phyloP scores from a whole-genome alignment of 2,888 invertebrate genomes.

The Tribolium freemani region DNA sequence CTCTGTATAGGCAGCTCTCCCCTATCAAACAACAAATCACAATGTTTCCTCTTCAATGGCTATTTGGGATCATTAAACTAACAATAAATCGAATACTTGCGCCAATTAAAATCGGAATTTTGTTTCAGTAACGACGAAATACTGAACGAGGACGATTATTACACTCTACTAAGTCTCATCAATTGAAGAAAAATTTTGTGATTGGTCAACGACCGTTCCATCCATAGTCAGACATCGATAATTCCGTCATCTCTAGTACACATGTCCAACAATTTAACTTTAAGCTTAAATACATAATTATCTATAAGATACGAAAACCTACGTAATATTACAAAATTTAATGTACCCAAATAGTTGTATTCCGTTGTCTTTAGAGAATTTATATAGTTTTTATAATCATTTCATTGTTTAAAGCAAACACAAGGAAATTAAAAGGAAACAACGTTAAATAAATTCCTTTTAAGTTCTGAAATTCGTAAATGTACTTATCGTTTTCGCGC shows the following conservation, averaged over 20 bases:
- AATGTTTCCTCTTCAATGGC: neutral
- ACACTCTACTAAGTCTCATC: constrained; percentile 58
- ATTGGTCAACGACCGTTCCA: constrained; percentile 49
- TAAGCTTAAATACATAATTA: constrained; percentile 1
- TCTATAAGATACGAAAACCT: constrained; percentile 13
- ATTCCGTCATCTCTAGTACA: constrained; percentile 35
- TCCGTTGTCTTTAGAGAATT: constrained; percentile 12
- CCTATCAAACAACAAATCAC: neutral
- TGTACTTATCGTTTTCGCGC: constrained; percentile 8
- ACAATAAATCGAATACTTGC: neutral
- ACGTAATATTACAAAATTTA: constrained; percentile 19
- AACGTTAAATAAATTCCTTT: constrained; percentile 8
- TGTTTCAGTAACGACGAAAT: constrained; percentile 54
- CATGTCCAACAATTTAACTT: constrained; percentile 30
- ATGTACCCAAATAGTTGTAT: constrained; percentile 40
- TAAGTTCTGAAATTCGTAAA: constrained; percentile 7
- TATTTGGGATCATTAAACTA: constrained; percentile 6
- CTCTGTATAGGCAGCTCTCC: too few species aligned
- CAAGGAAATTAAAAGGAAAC: neutral
- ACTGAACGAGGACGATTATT: constrained; percentile 61
- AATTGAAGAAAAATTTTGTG: constrained; percentile 49
- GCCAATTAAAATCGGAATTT: constrained; percentile 19
- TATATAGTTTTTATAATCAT: constrained; percentile 7
- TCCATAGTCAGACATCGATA: constrained; percentile 44
- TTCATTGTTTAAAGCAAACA: neutral